Conservation (phyloP, 2,888 invertebrate genomes). For the Autographa pulchrina region DNA sequence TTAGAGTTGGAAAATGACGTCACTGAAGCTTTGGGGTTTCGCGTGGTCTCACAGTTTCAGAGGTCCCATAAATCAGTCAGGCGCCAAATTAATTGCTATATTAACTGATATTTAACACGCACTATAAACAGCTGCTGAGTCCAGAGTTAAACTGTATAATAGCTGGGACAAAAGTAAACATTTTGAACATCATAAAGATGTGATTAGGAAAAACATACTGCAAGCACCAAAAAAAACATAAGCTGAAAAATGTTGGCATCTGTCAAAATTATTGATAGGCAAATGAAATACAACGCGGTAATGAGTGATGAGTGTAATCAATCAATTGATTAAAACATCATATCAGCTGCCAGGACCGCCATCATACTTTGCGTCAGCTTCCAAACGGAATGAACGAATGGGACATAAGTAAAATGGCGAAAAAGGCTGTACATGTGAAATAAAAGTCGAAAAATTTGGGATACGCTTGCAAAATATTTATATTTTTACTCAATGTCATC, state of each 20-base stretch:
- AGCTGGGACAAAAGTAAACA: background rate
- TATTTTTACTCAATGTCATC: background rate
- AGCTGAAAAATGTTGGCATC: background rate
- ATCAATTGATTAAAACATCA: conserved; percentile 53
- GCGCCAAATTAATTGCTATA: conserved; percentile 52
- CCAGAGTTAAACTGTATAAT: background rate
- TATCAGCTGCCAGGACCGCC: conserved; percentile 31
- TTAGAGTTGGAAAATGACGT: conserved; percentile 33
- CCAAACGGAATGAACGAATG: conserved; percentile 12
- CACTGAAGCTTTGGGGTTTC: conserved; percentile 32
- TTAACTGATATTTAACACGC: conserved; percentile 56
- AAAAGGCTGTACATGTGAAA: background rate
- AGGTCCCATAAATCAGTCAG: conserved; percentile 57
- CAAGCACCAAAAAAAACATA: background rate
- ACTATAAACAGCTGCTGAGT: conserved; percentile 41
- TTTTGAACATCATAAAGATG: background rate
- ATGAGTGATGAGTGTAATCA: conserved; percentile 45
- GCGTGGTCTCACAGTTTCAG: conserved; percentile 47
- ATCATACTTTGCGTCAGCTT: conserved; percentile 31
- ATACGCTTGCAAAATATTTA: background rate
- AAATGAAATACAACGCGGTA: conserved; percentile 23
- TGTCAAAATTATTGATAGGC: background rate
- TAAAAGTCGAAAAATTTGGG: background rate
- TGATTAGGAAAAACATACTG: background rate
- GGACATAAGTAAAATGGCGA: conserved; percentile 3